Evolutionary conservation across 2,797 vertebrate genomes (phyloP), one percentile per base, ranked within the genome.

Genomic region (Paratrypauchen microcephalus): DNA sequence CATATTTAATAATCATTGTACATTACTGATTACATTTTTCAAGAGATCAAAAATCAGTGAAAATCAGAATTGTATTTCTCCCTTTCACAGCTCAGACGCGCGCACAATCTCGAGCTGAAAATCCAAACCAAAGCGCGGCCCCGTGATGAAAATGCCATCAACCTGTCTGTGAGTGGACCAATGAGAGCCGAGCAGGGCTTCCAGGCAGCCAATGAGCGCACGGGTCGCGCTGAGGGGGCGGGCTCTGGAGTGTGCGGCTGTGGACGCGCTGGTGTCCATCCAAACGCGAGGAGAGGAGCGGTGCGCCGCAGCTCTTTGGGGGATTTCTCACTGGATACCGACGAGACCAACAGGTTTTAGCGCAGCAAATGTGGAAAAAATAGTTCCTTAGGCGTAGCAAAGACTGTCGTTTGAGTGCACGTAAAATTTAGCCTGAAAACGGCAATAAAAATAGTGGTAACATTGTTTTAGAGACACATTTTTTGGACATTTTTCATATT

Each of bases 101-200:
- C 5, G 28, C 5, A 30, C 28, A 30, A 28, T 4, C 28, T n/a
- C n/a, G n/a, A n/a, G 28, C 52, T 24, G 21, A 12, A 56, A 56
- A 56, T 4, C 24, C 54, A 56, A 24, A 24, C 18, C 18, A 21
- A 23, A 19, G 7, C 50, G 48, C 5, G n/a, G 70, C 32, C 69
- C 66, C 86, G 59, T 30, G 84, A 85, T 68, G 82, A 86, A 72
- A 61, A 4, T 69, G 61, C 36, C 71, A 73, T 54, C 66, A 76
- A 69, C 87, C 89, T 86, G 85, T 91, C 79, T 50, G 52, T 65
- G 74, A 72, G 83, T 15, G 5, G 74, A 45, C 92, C 92, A 92
- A 90, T 92, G 26, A 70, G 32, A 7, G 41, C 19, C 13, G 6
- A n/a, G 48, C 19, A 18, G 32, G 18, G 2, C 13, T 2, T 41